Conservation (phyloP, 2,888 invertebrate genomes). For the Scotopteryx bipunctaria region DNA sequence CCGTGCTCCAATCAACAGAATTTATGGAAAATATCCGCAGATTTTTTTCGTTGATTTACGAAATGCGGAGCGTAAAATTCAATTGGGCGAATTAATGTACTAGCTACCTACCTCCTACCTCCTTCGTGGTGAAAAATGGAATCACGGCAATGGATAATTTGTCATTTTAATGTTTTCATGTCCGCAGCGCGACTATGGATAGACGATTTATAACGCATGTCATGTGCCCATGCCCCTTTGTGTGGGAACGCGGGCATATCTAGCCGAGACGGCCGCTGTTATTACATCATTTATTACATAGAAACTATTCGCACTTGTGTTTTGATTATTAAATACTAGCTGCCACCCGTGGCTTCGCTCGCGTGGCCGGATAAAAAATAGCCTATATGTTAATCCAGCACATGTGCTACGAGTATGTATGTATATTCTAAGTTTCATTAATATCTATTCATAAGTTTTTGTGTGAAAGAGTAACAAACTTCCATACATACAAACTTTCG, state of each 20-base stretch:
- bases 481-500: no score
- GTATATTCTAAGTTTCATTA: no score
- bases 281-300: conserved; percentile 29
- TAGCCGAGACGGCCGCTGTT: conserved; percentile 56
- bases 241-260: conserved; percentile 52
- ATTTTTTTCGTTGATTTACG: conserved; percentile 50
- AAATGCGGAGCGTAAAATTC: conserved; percentile 46
- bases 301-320: neutral
- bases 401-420: no score
- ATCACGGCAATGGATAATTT: conserved; percentile 68
- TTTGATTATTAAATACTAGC: no score
- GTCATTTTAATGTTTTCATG: conserved; percentile 74
- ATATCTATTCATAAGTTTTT: no score
- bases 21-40: conserved; percentile 45
- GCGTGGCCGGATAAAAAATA: no score
- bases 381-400: no score
- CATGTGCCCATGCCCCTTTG: conserved; percentile 52
- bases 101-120: conserved; percentile 47
- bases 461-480: no score
- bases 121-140: conserved; percentile 69
- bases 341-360: no score
- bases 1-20: conserved; percentile 45
- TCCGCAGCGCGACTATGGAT: conserved; percentile 62
- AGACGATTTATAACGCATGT: conserved; percentile 64
- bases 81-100: conserved; percentile 60